Base-by-base conservation (phyloP, 2,797 vertebrate species). In the Muscicapa striata region DNA sequence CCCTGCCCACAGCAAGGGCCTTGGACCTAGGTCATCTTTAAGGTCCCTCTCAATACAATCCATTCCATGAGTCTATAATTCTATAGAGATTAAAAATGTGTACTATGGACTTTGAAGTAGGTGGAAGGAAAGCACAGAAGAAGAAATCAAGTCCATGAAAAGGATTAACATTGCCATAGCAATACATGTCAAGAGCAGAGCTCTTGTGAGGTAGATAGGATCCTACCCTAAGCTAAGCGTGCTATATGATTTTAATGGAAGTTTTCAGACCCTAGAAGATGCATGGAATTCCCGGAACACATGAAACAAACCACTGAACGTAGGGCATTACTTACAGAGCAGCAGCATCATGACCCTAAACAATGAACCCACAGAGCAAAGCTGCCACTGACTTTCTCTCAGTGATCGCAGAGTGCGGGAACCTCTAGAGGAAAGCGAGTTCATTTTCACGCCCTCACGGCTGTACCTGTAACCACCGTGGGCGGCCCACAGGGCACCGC, bases 131-230 rank as follows among this genome's bases (percentile, higher is more conserved):
- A 58, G 11, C 3, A 46, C 7, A 55, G 62, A 51, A 30, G 10
- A 84, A 54, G 29, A 11, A 30, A 40, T 22, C 0, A 0, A 84
- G 19, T 29, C 9, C 18, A 5, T 40, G 11, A 49, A 52, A 76
- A 67, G 11, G 63, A 70, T 1, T 22, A 69, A 69, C 22, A 6
- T 9, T 7, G 11, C 32, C 21, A 54, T 20, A 34, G 32, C 15
- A 58, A 9, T 9, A 24, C 6, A 4, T 0, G 0, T 13, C 23
- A 66, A 32, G 13, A 69, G 15, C 20, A 30, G 0, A 0, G 29
- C 12, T 72, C 49, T 57, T 20, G 24, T 0, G 4, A 67, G 27
- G 13, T 21, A 49, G 15, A 3, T 1, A 22, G 27, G 34, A 40
- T 21, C 8, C 5, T 52, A 21, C 29, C 10, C 22, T 19, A 29